Evolutionary conservation across 2,797 vertebrate genomes (phyloP).

Genomic region (Macropus fuliginosus): DNA sequence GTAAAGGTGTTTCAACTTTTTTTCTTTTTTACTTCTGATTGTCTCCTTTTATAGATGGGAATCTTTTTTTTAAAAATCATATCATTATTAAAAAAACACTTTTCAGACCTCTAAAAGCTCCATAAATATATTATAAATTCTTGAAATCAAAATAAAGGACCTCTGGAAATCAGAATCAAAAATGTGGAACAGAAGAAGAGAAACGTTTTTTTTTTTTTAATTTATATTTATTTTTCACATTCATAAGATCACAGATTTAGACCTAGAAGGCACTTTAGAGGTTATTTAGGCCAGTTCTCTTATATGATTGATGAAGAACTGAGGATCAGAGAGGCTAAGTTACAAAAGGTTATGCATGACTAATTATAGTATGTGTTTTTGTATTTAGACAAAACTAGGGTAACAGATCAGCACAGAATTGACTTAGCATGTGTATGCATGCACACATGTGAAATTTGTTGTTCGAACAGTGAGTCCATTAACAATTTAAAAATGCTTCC

Average conservation of each 20-base stretch:
- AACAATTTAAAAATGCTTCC: neutral
- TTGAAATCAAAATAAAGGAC: neutral
- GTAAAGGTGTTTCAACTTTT: neutral
- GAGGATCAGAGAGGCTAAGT: neutral
- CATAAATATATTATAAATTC: constrained; percentile 32
- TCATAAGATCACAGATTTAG: neutral
- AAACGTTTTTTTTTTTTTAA: too few species aligned
- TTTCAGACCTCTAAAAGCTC: neutral
- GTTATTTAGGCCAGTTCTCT: neutral
- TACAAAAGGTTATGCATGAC: neutral
- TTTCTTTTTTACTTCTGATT: neutral
- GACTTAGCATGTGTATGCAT: neutral
- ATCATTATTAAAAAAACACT: constrained; percentile 5
- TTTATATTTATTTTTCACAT: neutral
- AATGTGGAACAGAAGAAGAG: neutral
- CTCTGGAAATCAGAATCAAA: neutral
- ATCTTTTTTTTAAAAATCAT: constrained; percentile 47
- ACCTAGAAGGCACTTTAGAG: neutral
- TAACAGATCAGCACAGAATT: neutral
- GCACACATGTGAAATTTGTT: neutral
- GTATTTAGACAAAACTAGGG: neutral
- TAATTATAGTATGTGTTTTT: neutral
- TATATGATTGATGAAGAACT: neutral
- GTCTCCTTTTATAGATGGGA: constrained; percentile 30
- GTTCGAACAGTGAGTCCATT: neutral